Conservation (phyloP, 2,113 vertebrate species). For the Phoxinus phoxinus region DNA sequence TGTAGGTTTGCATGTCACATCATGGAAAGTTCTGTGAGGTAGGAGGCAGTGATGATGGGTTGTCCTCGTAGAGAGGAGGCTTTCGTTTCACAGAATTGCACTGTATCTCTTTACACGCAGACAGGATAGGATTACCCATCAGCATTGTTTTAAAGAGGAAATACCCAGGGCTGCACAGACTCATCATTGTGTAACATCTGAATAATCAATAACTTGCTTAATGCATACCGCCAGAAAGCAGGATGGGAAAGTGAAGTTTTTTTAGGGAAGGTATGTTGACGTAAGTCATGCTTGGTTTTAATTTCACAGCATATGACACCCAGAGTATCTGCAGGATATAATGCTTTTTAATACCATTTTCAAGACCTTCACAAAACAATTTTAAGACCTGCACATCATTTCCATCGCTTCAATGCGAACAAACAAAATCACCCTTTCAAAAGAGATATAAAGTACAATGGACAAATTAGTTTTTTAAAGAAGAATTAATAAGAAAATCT, state of each 20-base stretch:
- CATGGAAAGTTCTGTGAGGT: slow-evolving; percentile 63
- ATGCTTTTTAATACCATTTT: no score
- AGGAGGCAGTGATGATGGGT: slow-evolving; percentile 36
- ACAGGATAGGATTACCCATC: slow-evolving; percentile 49
- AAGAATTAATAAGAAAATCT: no score
- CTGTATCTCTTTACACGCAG: slow-evolving; percentile 68
- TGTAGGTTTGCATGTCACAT: slow-evolving; percentile 48
- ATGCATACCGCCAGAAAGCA: background rate
- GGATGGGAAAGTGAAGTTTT: background rate
- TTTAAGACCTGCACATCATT: no score
- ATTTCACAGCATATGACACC: background rate
- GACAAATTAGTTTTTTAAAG: no score
- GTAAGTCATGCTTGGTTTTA: background rate
- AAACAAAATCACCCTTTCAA: no score
- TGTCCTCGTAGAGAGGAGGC: slow-evolving; percentile 51
- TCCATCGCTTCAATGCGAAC: no score
- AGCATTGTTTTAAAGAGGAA: slow-evolving; percentile 62
- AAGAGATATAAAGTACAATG: no score
- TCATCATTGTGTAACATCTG: slow-evolving; percentile 9
- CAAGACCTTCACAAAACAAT: no score
- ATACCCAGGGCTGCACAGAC: slow-evolving; percentile 38
- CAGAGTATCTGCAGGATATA: no score
- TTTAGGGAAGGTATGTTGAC: background rate
- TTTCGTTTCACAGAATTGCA: slow-evolving; percentile 60
- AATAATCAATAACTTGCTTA: slow-evolving; percentile 5